phyloP scores from a whole-genome alignment of 2,888 invertebrate species.

The Arctia plantaginis region DNA sequence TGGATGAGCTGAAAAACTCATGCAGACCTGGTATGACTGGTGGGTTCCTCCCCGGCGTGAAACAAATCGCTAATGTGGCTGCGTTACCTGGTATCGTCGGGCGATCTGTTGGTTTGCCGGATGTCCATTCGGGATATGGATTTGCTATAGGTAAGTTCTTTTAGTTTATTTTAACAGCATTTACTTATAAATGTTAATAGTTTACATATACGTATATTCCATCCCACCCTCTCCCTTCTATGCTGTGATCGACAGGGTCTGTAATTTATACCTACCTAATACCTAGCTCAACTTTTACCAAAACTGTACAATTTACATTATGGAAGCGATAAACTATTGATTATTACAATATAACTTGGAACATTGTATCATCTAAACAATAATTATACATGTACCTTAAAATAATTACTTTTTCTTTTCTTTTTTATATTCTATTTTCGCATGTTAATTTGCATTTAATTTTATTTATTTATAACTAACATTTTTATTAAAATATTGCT shows the following conservation, averaged over 20 bases:
- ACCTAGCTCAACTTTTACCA: too few species aligned
- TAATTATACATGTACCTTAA: neutral
- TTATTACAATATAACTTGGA: too few species aligned
- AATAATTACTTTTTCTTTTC: neutral
- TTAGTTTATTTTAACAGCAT: neutral
- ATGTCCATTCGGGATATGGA: constrained; percentile 99
- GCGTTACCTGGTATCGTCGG: constrained; percentile 99
- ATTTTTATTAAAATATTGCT: neutral
- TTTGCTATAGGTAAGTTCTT: constrained; percentile 95
- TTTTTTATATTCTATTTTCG: neutral
- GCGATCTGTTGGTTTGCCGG: constrained; percentile 96
- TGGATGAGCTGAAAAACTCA: constrained; percentile 97
- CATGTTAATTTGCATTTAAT: neutral
- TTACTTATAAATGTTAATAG: neutral
- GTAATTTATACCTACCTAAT: too few species aligned
- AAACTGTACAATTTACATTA: too few species aligned
- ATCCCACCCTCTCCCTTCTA: too few species aligned
- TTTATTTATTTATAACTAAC: neutral
- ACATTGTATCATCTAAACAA: too few species aligned
- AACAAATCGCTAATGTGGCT: constrained; percentile 99
- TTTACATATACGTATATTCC: neutral
- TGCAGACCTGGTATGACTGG: constrained; percentile 96
- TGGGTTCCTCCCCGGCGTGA: constrained; percentile 99
- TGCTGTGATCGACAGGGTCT: too few species aligned
- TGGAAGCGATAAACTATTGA: too few species aligned